These are phyloP conservation scores for Podarcis lilfordi DNA, from an alignment of 2,797 vertebrate genomes.

Conservation along the genomic window DNA sequence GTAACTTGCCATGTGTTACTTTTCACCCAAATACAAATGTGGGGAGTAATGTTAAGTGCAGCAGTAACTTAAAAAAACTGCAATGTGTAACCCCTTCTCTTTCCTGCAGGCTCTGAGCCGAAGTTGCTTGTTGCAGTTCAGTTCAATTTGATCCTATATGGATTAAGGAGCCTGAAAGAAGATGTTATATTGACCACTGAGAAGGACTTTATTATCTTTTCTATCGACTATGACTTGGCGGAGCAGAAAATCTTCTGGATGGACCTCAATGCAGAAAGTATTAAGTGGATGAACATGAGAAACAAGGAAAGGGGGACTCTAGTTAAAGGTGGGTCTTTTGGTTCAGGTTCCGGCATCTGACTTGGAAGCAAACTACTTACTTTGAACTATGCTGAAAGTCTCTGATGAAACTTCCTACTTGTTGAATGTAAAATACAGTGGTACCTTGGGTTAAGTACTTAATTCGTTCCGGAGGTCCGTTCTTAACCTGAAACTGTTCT, in stretches of 20 bases:
- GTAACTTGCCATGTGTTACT: too few species aligned
- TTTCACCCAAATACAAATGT: too few species aligned
- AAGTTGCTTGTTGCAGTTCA: conserved; percentile 86
- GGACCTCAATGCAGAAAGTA: conserved; percentile 86
- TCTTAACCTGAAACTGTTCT: too few species aligned
- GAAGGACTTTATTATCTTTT: conserved; percentile 83
- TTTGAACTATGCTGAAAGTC: neutral
- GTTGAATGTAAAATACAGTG: neutral
- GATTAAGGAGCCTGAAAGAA: conserved; percentile 80
- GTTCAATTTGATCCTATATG: conserved; percentile 83
- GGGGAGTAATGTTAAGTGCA: neutral
- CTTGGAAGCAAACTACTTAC: neutral
- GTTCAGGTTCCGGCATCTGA: neutral
- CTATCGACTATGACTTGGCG: conserved; percentile 86
- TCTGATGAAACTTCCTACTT: too few species aligned
- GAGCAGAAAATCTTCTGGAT: conserved; percentile 89
- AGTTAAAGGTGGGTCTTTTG: conserved; percentile 84
- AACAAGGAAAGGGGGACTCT: conserved; percentile 80
- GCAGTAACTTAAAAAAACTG: neutral
- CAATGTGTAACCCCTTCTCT: neutral
- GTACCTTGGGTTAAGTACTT: too few species aligned
- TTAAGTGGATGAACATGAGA: conserved; percentile 85
- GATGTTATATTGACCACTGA: conserved; percentile 76
- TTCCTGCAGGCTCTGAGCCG: conserved; percentile 81
- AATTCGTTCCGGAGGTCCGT: too few species aligned